phyloP scores from a whole-genome alignment of 2,113 vertebrate species.

The Prochilodus magdalenae region DNA sequence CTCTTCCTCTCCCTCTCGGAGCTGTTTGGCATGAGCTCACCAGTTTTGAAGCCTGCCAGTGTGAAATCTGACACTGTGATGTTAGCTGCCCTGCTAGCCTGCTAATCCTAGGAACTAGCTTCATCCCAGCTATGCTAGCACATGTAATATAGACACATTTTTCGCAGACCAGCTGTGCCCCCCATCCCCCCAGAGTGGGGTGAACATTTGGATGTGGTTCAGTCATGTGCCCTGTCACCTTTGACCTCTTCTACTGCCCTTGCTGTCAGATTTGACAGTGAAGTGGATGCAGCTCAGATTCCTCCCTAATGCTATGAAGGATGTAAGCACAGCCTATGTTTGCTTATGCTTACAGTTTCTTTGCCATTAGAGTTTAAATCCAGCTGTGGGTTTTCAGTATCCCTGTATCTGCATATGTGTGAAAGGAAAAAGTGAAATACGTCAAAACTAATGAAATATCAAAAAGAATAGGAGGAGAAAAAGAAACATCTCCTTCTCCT shows the following conservation, averaged over 20 bases:
- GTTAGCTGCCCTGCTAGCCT: slow-evolving; percentile 67
- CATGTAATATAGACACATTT: slow-evolving; percentile 39
- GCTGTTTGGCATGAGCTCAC: slow-evolving; percentile 53
- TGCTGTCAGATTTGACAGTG: slow-evolving; percentile 28
- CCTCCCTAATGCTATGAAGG: not conserved
- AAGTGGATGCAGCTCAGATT: not conserved
- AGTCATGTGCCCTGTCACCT: not conserved
- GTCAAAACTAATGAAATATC: slow-evolving; percentile 21
- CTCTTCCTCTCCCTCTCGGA: not conserved
- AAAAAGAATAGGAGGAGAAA: not conserved
- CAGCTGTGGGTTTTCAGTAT: not conserved
- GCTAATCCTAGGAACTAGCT: slow-evolving; percentile 71
- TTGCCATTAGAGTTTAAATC: not conserved
- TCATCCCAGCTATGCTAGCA: slow-evolving; percentile 48
- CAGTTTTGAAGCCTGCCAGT: slow-evolving; percentile 65
- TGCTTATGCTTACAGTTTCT: not conserved
- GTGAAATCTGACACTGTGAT: slow-evolving; percentile 73
- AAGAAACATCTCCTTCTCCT: not conserved
- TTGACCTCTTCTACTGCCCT: slow-evolving; percentile 3
- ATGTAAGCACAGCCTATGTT: not conserved
- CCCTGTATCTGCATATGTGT: not conserved
- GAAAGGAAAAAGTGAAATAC: not conserved
- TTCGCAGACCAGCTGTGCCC: not conserved
- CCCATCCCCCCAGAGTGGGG: not conserved
- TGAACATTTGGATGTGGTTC: not conserved